phyloP scores from a whole-genome alignment of 2,797 vertebrate species.

The Craterocephalus amniculus region DNA sequence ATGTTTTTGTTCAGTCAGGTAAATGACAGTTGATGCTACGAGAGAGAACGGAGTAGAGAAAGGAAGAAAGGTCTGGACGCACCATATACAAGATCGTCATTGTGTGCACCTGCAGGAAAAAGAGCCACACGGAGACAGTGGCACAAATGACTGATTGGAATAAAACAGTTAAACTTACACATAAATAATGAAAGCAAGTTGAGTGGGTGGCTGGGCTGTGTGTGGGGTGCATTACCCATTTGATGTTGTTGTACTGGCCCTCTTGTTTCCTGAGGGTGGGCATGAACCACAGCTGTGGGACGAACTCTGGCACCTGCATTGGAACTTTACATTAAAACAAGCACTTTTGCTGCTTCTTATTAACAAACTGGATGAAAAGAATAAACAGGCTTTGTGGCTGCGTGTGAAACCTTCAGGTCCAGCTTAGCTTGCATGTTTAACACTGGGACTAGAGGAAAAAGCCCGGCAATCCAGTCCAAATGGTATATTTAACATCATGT shows the following conservation, averaged over 20 bases:
- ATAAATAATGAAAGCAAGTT: neutral
- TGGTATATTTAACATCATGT: neutral
- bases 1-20: neutral
- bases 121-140: slow-evolving; percentile 3
- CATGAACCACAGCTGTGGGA: no score
- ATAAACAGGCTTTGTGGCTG: neutral
- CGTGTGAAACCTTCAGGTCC: neutral
- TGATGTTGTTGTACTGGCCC: neutral
- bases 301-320: slow-evolving; percentile 19
- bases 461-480: neutral
- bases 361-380: neutral
- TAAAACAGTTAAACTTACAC: no score
- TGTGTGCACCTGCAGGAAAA: slow-evolving; percentile 28
- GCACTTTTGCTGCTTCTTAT: neutral
- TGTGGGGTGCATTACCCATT: slow-evolving; percentile 25
- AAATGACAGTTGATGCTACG: neutral
- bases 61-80: slow-evolving; percentile 22
- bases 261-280: neutral
- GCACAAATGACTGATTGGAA: neutral
- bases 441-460: neutral
- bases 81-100: slow-evolving; percentile 57
- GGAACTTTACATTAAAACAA: neutral
- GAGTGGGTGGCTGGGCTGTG: neutral
- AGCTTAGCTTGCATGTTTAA: neutral
- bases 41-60: neutral